Percentiles rank a stretch among this genome's conserved stretches.
These are phyloP conservation scores for Monochamus alternatus DNA, from an alignment of 2,888 invertebrate genomes.

Conservation along the genomic window DNA sequence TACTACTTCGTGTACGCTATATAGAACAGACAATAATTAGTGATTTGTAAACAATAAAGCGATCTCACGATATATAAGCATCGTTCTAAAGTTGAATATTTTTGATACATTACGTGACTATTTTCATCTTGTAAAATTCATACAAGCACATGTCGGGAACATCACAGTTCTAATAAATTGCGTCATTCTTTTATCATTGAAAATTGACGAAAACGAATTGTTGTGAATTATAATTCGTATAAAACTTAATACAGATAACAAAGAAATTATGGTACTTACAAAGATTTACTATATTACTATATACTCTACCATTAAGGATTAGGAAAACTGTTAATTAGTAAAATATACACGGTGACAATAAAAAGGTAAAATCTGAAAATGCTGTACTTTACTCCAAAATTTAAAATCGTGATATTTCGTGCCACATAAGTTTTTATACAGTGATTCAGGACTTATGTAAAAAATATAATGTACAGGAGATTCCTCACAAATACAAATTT, in stretches of 20 bases:
- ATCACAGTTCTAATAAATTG: not conserved
- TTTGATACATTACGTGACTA: not conserved
- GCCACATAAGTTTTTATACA: too few relatives aligned
- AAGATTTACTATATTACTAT: too few relatives aligned
- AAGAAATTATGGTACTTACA: not conserved
- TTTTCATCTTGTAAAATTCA: not conserved
- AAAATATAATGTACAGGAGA: too few relatives aligned
- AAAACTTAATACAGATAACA: not conserved
- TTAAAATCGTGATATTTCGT: too few relatives aligned
- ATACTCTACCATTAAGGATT: too few relatives aligned
- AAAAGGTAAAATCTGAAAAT: too few relatives aligned
- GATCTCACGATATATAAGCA: not conserved
- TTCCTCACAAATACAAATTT: too few relatives aligned
- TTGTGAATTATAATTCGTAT: not conserved
- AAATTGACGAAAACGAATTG: slow-evolving; percentile 1
- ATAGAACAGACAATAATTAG: not conserved
- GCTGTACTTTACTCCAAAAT: too few relatives aligned
- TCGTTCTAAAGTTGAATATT: not conserved
- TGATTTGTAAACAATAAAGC: not conserved
- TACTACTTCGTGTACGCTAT: not conserved
- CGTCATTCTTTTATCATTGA: slow-evolving; percentile 6
- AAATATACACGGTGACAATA: too few relatives aligned
- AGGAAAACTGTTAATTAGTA: too few relatives aligned
- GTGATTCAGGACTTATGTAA: too few relatives aligned
- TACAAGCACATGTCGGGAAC: not conserved